Percentiles rank a stretch among this genome's conserved stretches.
Conservation (phyloP, 2,797 vertebrate species). For the Eulemur albifrons region DNA sequence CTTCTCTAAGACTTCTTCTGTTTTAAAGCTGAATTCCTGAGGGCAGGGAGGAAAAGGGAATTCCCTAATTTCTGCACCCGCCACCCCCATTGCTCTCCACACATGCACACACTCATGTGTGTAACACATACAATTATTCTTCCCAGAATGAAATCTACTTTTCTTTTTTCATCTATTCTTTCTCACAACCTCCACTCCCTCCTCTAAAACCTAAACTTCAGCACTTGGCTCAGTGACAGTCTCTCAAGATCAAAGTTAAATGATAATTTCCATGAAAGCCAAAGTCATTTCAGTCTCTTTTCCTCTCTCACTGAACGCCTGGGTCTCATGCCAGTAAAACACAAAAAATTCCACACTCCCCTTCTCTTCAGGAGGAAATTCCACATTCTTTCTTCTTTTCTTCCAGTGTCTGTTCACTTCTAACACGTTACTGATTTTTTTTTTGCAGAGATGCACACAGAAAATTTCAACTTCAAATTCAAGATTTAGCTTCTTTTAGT, state of each 20-base stretch:
- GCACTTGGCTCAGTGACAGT: conserved; percentile 66
- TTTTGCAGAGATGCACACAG: background rate
- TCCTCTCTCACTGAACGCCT: conserved; percentile 21
- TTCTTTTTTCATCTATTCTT: background rate
- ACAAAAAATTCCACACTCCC: background rate
- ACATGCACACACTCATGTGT: background rate
- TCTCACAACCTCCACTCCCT: background rate
- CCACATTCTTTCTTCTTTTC: background rate
- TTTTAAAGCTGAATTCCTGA: conserved; percentile 62
- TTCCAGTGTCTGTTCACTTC: background rate
- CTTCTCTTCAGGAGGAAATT: background rate
- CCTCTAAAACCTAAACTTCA: conserved; percentile 49
- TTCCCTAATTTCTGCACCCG: background rate
- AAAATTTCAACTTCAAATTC: background rate
- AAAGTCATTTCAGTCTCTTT: conserved; percentile 55
- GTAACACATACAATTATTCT: background rate
- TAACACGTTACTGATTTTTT: background rate
- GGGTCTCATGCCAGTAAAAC: conserved; percentile 10
- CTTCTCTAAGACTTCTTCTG: conserved; percentile 46
- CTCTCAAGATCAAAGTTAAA: conserved; percentile 73
- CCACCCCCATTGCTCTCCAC: background rate
- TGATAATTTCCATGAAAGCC: conserved; percentile 69
- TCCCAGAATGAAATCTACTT: conserved; percentile 5
- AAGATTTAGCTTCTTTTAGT: background rate
- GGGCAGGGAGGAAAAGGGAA: background rate